phyloP scores from a whole-genome alignment of 2,888 invertebrate species.

The Agrilus cyanescens region DNA sequence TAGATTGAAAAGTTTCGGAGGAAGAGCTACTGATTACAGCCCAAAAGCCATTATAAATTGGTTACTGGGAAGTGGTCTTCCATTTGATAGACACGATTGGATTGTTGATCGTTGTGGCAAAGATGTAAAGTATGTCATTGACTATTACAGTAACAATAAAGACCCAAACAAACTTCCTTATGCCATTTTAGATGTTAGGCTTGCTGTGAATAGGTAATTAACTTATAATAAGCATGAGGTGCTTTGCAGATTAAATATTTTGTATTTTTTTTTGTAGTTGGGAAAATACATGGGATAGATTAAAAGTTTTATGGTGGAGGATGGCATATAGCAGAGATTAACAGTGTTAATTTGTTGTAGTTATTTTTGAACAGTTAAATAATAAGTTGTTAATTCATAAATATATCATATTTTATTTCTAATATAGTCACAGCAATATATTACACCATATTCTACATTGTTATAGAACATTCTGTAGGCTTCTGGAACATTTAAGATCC shows the following conservation, averaged over 20 bases:
- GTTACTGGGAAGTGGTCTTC: conserved; percentile 87
- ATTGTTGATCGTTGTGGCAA: conserved; percentile 90
- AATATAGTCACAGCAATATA: no score
- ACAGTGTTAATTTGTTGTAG: no score
- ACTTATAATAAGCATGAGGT: conserved; percentile 1
- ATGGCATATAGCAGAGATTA: conserved; percentile 42
- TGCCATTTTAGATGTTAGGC: conserved; percentile 93
- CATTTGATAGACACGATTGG: conserved; percentile 99
- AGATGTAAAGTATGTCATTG: conserved; percentile 90
- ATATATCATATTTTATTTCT: no score
- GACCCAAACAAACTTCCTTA: conserved; percentile 78
- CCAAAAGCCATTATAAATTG: conserved; percentile 84
- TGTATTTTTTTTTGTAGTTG: conserved; percentile 31
- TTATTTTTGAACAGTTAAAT: no score
- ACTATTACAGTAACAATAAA: conserved; percentile 94
- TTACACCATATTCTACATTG: no score
- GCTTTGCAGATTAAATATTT: neutral
- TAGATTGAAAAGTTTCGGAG: conserved; percentile 87
- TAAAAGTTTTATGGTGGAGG: conserved; percentile 87
- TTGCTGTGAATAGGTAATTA: conserved; percentile 77
- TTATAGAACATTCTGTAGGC: no score
- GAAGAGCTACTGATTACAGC: conserved; percentile 87
- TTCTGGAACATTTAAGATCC: no score
- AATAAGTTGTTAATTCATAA: no score
- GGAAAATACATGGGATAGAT: conserved; percentile 89